Base-by-base conservation (phyloP, 2,797 vertebrate genomes). In the Nothura maculosa region DNA sequence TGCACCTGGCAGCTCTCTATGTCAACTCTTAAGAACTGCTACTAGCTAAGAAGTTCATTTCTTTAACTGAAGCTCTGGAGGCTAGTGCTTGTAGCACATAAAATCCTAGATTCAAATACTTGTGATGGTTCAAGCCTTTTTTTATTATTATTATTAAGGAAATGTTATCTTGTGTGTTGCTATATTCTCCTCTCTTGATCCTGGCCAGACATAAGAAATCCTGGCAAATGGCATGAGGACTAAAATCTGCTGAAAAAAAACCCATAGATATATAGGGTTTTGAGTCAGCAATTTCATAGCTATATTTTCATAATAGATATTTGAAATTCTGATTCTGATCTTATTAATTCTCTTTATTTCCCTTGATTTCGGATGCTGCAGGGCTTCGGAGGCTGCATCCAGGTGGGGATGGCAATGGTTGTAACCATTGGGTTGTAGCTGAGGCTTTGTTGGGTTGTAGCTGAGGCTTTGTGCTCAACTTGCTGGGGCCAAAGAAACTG, bases 301-400 rank as follows among this genome's bases (percentile, higher is more conserved):
- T 2, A 55, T 30, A 5, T 50, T 85, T 81, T 22, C 27, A 25
- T 6, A 3, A 76, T 12, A 62, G 19, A 45, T 83, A 4, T 5
- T 85, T 69, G 38, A 73, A 79, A 77, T 9, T 50, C 28, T 45
- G 12, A 9, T 64, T 81, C 0, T 1, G 50, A 6, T 61, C 68
- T 77, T 57, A 66, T 80, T 90, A 76, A 24, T 57, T 89, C n/a
- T 61, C 57, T 92, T 87, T 93, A 77, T 54, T 77, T 87, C 17
- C 6, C 54, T 80, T n/a, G 55, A 28, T 48, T 7, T 74, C n/a
- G 4, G 66, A 45, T 47, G 11, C 27, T 63, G 18, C 54, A 14
- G 7, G 7, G n/a, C 64, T 47, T 21, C 18, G 63, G 21, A 54
- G 64, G 34, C 16, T 63, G 24, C 19, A 25, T 73, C 7, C 10